Evolutionary conservation across 2,113 vertebrate species (phyloP).

Genomic region (Cheirogaleus medius): DNA sequence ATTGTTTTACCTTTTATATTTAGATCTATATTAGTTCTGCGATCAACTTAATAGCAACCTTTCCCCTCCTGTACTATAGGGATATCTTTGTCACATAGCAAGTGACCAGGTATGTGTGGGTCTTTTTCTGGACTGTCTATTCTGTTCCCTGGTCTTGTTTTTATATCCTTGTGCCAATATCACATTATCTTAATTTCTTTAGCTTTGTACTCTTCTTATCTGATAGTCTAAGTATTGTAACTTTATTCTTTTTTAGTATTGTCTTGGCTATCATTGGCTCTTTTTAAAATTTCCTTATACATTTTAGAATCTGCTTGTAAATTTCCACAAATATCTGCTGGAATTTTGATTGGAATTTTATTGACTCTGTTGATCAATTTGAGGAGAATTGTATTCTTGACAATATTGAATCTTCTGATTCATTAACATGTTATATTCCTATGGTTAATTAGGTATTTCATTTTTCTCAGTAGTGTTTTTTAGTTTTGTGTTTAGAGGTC

Average conservation of each 20-base stretch:
- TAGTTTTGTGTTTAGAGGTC: not conserved
- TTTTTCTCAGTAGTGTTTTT: slow-evolving; percentile 8
- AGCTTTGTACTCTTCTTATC: not conserved
- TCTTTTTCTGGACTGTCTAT: not conserved
- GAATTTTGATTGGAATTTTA: not conserved
- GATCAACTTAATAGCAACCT: not conserved
- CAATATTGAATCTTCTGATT: not conserved
- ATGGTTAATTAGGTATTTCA: not conserved
- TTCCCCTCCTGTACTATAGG: not conserved
- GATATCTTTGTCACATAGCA: not conserved
- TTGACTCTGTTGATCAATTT: not conserved
- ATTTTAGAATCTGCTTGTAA: slow-evolving; percentile 22
- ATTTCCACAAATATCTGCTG: not conserved
- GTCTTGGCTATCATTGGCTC: not conserved
- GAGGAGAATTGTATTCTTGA: not conserved
- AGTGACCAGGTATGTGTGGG: not conserved
- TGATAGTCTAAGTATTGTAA: not conserved
- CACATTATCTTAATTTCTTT: slow-evolving; percentile 7
- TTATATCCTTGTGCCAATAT: not conserved
- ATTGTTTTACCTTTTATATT: not conserved
- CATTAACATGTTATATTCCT: not conserved
- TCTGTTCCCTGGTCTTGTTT: not conserved
- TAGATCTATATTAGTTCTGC: not conserved
- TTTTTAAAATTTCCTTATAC: not conserved
- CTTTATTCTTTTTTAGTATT: not conserved